These are phyloP conservation scores for Eristalis pertinax DNA, from an alignment of 2,888 invertebrate genomes.

Conservation along the genomic window DNA sequence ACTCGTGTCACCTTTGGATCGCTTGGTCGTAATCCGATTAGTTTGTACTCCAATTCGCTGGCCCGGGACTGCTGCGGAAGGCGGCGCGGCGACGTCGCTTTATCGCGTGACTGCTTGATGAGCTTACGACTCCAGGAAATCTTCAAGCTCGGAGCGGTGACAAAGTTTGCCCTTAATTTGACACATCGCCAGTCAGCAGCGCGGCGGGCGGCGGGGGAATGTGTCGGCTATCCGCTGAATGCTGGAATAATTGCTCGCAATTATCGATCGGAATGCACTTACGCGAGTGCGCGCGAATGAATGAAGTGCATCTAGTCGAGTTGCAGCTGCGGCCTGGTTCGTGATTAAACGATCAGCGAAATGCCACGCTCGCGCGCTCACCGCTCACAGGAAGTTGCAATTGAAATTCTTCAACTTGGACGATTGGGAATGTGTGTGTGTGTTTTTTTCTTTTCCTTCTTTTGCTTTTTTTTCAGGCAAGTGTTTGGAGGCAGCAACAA, in stretches of 20 bases:
- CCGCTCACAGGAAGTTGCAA: constrained; percentile 61
- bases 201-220: neutral
- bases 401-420: constrained; percentile 62
- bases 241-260: constrained; percentile 53
- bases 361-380: constrained; percentile 10
- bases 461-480: no score
- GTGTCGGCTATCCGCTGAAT: neutral
- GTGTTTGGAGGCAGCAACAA: neutral
- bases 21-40: neutral
- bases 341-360: constrained; percentile 55
- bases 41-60: neutral
- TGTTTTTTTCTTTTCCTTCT: neutral
- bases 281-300: constrained; percentile 42
- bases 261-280: constrained; percentile 63
- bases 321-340: constrained; percentile 37
- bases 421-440: constrained; percentile 33
- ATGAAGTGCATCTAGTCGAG: constrained; percentile 10
- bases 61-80: no score
- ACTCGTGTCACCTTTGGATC: neutral
- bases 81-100: neutral
- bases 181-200: constrained; percentile 32
- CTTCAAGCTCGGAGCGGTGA: neutral
- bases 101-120: constrained; percentile 16
- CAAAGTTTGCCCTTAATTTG: constrained; percentile 4
- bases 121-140: constrained; percentile 63